These are phyloP conservation scores for Atherinosoma microstoma DNA, from an alignment of 2,797 vertebrate species.

Conservation along the genomic window DNA sequence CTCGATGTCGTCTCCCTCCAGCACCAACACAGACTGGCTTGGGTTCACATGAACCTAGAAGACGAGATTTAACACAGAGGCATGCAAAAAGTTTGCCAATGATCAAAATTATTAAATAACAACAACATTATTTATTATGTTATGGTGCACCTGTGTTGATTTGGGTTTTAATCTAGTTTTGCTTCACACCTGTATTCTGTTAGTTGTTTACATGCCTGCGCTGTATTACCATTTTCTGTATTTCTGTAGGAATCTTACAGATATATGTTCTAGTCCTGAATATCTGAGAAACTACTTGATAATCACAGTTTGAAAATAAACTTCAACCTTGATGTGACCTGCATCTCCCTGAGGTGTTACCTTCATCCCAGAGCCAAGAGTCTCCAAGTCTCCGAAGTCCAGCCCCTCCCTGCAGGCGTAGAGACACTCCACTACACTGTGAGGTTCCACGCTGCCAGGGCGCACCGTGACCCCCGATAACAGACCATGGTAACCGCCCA, in stretches of 20 bases:
- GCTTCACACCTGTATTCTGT: not conserved
- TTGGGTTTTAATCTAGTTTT: not conserved
- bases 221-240: not conserved
- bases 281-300: not conserved
- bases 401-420: conserved; percentile 98
- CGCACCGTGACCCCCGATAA: conserved; percentile 96
- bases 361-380: conserved; percentile 99
- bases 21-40: conserved; percentile 94
- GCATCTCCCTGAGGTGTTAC: conserved; percentile 70
- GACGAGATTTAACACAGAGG: not conserved
- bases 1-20: conserved; percentile 97
- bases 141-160: not conserved
- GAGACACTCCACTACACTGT: conserved; percentile 98
- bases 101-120: not conserved
- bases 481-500: conserved; percentile 94
- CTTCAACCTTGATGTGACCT: not conserved
- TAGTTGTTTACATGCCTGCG: not conserved
- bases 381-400: conserved; percentile 98
- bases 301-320: not conserved
- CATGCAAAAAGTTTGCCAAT: not conserved
- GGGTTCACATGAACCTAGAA: conserved; percentile 96
- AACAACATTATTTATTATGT: not conserved
- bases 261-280: not conserved
- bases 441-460: conserved; percentile 94
- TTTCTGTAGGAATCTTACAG: not conserved